These are phyloP conservation scores for Aphodius sticticus DNA, from an alignment of 2,888 invertebrate genomes.

Conservation along the genomic window DNA sequence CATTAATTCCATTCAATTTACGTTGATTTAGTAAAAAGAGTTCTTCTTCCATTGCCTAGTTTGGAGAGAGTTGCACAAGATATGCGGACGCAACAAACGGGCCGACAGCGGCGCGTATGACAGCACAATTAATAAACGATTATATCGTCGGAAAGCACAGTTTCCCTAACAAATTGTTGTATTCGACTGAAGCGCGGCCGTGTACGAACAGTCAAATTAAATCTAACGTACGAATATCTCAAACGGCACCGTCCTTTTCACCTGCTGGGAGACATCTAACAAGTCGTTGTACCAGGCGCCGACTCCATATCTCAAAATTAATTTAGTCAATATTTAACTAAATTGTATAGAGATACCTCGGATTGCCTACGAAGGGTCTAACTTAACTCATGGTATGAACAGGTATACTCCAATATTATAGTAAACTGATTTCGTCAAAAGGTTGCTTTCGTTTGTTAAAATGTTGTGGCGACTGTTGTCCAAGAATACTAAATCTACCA, in stretches of 20 bases:
- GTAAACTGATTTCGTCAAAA: too few species aligned
- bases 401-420: too few species aligned
- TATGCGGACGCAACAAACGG: background rate
- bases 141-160: conserved; percentile 12
- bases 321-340: background rate
- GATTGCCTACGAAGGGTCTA: too few species aligned
- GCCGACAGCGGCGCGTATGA: conserved; percentile 12
- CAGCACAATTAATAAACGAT: conserved; percentile 23
- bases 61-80: conserved; percentile 13
- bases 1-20: background rate
- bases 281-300: background rate
- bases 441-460: too few species aligned
- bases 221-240: conserved; percentile 22
- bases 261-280: background rate
- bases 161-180: conserved; percentile 21
- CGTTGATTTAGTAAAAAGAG: background rate
- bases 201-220: conserved; percentile 25
- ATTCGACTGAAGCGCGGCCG: background rate
- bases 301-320: background rate
- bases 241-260: conserved; percentile 18
- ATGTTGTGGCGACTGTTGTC: too few species aligned
- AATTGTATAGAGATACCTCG: background rate
- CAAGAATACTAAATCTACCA: too few species aligned
- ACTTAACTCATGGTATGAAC: too few species aligned
- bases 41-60: background rate